A percentile compares a stretch with the other conserved stretches of the same genome.
Conservation (phyloP, 2,797 vertebrate genomes). For the Bovichtus diacanthus region DNA sequence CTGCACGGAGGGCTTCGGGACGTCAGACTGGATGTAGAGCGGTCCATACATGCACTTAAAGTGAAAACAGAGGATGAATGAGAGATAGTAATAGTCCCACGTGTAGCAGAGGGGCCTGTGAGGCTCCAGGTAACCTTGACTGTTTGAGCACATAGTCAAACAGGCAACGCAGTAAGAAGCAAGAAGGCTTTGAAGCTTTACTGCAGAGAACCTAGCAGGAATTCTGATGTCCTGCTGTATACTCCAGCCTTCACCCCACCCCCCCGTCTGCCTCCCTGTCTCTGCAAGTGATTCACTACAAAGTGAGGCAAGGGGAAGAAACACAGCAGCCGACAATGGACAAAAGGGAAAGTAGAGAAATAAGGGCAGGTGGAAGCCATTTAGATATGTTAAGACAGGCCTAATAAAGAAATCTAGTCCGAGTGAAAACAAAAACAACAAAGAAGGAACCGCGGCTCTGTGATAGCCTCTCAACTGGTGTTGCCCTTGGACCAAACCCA, state of each 20-base stretch:
- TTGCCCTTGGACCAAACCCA: slow-evolving; percentile 80
- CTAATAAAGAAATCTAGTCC: slow-evolving; percentile 27
- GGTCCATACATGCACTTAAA: neutral
- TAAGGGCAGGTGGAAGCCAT: neutral
- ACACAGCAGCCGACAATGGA: slow-evolving; percentile 11
- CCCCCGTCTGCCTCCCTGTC: neutral
- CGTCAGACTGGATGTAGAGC: neutral
- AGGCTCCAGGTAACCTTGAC: slow-evolving; percentile 66
- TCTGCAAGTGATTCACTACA: slow-evolving; percentile 39
- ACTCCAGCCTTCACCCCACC: slow-evolving; percentile 50
- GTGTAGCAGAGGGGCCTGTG: slow-evolving; percentile 17
- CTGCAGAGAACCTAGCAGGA: slow-evolving; percentile 90
- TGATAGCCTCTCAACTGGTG: slow-evolving; percentile 68
- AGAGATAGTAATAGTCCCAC: slow-evolving; percentile 2
- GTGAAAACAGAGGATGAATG: slow-evolving; percentile 9
- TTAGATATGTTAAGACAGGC: slow-evolving; percentile 13
- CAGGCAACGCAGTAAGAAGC: slow-evolving; percentile 82
- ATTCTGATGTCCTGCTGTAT: slow-evolving; percentile 86
- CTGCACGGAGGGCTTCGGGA: neutral
- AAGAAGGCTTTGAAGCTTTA: slow-evolving; percentile 87
- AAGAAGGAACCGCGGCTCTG: slow-evolving; percentile 51
- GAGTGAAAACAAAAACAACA: slow-evolving; percentile 69
- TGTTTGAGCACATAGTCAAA: slow-evolving; percentile 68
- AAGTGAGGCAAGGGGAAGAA: slow-evolving; percentile 32
- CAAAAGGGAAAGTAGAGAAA: slow-evolving; percentile 11